These are phyloP conservation scores for Harpagifer antarcticus DNA, from an alignment of 2,797 vertebrate species.

Conservation along the genomic window DNA sequence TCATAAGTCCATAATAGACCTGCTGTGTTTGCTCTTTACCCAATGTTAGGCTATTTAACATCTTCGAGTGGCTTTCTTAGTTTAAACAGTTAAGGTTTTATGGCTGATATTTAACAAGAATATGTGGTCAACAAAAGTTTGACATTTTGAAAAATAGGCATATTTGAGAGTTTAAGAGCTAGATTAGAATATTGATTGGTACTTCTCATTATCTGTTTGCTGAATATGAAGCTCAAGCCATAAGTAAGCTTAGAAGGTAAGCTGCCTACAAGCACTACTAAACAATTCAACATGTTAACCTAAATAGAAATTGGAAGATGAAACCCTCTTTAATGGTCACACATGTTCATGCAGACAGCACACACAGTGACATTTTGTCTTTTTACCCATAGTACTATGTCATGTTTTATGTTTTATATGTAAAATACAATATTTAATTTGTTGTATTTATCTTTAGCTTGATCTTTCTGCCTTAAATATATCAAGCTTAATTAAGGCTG, in stretches of 20 bases:
- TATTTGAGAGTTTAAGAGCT: neutral
- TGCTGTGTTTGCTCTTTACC: neutral
- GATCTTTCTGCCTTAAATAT: conserved; percentile 15
- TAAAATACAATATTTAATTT: too few relatives aligned
- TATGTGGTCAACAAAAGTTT: neutral
- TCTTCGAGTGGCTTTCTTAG: neutral
- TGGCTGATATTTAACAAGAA: too few relatives aligned
- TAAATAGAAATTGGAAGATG: too few relatives aligned
- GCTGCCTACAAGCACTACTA: too few relatives aligned
- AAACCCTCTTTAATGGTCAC: too few relatives aligned
- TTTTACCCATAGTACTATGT: too few relatives aligned
- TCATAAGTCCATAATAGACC: neutral
- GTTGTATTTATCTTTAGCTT: neutral
- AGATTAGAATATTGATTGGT: neutral
- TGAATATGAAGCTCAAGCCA: too few relatives aligned
- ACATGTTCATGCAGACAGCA: too few relatives aligned
- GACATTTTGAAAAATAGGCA: neutral
- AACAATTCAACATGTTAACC: too few relatives aligned
- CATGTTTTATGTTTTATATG: too few relatives aligned
- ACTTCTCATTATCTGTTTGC: too few relatives aligned
- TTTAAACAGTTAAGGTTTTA: neutral
- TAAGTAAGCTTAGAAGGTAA: neutral
- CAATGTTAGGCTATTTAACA: neutral
- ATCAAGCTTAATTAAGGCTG: neutral
- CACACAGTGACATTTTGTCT: too few relatives aligned